Base-by-base conservation (phyloP, 1,140 invertebrate species). In the Bombus cullumanus region DNA sequence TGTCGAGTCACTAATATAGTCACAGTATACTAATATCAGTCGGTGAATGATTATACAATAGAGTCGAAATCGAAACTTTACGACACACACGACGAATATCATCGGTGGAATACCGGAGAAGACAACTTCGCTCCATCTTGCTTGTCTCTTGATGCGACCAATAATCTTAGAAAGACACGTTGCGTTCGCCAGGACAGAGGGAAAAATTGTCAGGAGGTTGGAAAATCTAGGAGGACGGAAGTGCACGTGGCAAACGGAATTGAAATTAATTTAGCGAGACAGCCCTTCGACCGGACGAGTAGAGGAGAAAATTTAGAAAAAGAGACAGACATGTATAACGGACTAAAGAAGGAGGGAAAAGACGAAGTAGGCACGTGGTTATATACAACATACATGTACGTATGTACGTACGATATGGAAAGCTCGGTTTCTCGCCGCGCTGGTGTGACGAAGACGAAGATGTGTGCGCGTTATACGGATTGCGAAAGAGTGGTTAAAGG, bases 221-320 rank as follows among this genome's bases (percentile, higher is more conserved):
- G 53, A 64, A 57, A 77, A 83, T 75, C 73, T 31, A 77, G 34
- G 34, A 34, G 25, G 77, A 41, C 57, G 64, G 66, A 73, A 57
- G 59, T 74, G 81, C 47, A 72, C 77, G 79, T 66, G 71, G 81
- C 75, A 78, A 74, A 81, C 66, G 84, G 81, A 89, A 91, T 92
- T 91, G 90, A 91, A 92, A 91, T 88, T 90, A 92, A 92, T 92
- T 93, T 92, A 91, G 91, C 89, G 86, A 39, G 47, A 18, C 53
- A 47, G 22, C 34, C 53, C 31, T 79, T 62, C 66, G 75, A 47
- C 53, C 68, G 12, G 31, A 10, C 10, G 13, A 0, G 34, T 39
- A 28, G 39, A n/a, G 34, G 37, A 6, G 84, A 41, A 47, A 68
- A 62, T 39, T 64, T 25, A 10, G 66, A 34, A 68, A 34, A 34